A percentile compares a stretch with the other conserved stretches of the same genome.
Conservation (phyloP, 2,113 vertebrate genomes). For the Rutilus rutilus region DNA sequence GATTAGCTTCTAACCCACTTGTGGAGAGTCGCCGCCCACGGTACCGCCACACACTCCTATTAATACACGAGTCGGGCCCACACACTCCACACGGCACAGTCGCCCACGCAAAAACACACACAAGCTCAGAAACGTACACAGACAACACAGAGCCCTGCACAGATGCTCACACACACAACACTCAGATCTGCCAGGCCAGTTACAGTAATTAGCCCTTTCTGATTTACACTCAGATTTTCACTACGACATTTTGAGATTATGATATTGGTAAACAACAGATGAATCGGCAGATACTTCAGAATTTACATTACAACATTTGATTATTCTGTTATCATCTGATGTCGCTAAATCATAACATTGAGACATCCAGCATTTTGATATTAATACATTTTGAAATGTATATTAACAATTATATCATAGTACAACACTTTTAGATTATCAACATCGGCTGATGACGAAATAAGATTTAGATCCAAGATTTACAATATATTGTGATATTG, state of each 20-base stretch:
- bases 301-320: neutral
- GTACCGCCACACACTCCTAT: conserved; percentile 56
- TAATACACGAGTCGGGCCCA: conserved; percentile 65
- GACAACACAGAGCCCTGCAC: neutral
- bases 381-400: neutral
- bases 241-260: neutral
- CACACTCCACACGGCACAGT: conserved; percentile 8
- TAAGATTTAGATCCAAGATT: neutral
- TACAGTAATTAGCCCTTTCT: neutral
- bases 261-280: neutral
- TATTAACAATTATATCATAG: neutral
- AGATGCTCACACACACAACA: neutral
- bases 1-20: conserved; percentile 74
- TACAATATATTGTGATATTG: neutral
- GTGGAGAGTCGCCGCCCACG: conserved; percentile 57
- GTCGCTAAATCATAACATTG: neutral
- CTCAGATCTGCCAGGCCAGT: neutral
- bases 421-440: neutral
- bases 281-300: neutral
- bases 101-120: conserved; percentile 13
- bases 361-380: neutral
- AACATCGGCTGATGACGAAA: neutral
- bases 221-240: neutral
- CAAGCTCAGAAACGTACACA: neutral
- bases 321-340: neutral